phyloP scores from a whole-genome alignment of 2,797 vertebrate genomes.

The Enteromius afrohamiltoni region DNA sequence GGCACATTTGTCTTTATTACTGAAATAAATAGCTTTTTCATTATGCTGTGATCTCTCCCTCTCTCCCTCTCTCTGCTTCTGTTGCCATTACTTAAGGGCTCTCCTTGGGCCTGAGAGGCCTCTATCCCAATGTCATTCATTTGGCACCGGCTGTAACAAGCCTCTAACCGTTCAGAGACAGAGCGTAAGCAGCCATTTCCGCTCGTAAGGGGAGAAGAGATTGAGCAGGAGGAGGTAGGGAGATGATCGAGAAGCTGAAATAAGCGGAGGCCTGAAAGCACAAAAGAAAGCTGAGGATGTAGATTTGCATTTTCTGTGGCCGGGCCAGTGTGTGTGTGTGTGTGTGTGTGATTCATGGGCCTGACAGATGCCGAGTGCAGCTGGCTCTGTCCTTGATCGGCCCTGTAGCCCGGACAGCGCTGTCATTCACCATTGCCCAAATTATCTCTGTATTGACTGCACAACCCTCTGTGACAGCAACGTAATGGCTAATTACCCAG shows the following conservation, averaged over 20 bases:
- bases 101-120: slow-evolving; percentile 57
- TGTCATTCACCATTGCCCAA: slow-evolving; percentile 99
- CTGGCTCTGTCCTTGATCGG: slow-evolving; percentile 99
- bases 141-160: slow-evolving; percentile 83
- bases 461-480: slow-evolving; percentile 98
- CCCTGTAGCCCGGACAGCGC: slow-evolving; percentile 98
- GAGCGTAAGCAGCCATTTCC: slow-evolving; percentile 86
- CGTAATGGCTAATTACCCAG: slow-evolving; percentile 99
- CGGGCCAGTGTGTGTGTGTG: slow-evolving; percentile 85
- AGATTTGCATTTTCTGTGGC: slow-evolving; percentile 84
- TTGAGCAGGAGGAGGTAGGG: slow-evolving; percentile 66
- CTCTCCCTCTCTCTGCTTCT: slow-evolving; percentile 44
- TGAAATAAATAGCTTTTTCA: slow-evolving; percentile 63
- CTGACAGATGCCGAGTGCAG: slow-evolving; percentile 99
- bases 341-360: slow-evolving; percentile 93
- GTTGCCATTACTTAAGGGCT: slow-evolving; percentile 60
- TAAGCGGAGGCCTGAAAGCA: slow-evolving; percentile 11
- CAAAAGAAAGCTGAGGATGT: slow-evolving; percentile 75
- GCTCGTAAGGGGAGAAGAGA: slow-evolving; percentile 73
- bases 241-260: slow-evolving; percentile 27
- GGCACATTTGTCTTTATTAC: slow-evolving; percentile 64
- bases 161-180: slow-evolving; percentile 81
- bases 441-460: slow-evolving; percentile 99
- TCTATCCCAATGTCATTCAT: slow-evolving; percentile 82
- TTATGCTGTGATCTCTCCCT: slow-evolving; percentile 53